These are phyloP conservation scores for Rhaphigaster nebulosa DNA, from an alignment of 2,888 invertebrate species.

Conservation along the genomic window DNA sequence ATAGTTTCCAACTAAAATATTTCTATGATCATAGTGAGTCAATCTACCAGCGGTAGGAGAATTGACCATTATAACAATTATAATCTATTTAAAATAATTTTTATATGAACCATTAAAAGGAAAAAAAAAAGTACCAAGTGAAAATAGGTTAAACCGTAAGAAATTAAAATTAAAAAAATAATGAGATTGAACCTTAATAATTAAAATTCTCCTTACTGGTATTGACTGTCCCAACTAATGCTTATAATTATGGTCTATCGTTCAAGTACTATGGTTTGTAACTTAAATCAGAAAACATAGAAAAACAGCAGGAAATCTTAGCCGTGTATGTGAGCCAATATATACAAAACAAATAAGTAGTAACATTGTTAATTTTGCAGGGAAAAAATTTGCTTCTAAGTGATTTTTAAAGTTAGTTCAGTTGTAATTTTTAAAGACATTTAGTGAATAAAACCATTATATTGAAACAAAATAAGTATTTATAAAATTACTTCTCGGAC, in stretches of 20 bases:
- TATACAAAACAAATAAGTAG: neutral
- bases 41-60: neutral
- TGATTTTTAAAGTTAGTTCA: no score
- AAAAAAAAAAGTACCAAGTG: neutral
- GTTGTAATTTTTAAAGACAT: neutral
- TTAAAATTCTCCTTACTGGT: neutral
- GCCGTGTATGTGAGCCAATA: neutral
- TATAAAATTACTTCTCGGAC: neutral
- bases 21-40: neutral
- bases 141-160: neutral
- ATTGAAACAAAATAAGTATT: neutral
- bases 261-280: neutral
- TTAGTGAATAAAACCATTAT: neutral
- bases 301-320: neutral
- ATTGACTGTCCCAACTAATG: neutral
- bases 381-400: no score
- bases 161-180: neutral
- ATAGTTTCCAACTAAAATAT: neutral
- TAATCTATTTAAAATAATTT: neutral
- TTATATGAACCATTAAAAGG: neutral
- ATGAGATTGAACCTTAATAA: neutral
- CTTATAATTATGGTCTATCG: neutral
- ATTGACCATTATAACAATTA: neutral
- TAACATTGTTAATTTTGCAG: no score
- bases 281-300: neutral